phyloP scores from a whole-genome alignment of 2,888 invertebrate species.

The Melanchra persicariae region DNA sequence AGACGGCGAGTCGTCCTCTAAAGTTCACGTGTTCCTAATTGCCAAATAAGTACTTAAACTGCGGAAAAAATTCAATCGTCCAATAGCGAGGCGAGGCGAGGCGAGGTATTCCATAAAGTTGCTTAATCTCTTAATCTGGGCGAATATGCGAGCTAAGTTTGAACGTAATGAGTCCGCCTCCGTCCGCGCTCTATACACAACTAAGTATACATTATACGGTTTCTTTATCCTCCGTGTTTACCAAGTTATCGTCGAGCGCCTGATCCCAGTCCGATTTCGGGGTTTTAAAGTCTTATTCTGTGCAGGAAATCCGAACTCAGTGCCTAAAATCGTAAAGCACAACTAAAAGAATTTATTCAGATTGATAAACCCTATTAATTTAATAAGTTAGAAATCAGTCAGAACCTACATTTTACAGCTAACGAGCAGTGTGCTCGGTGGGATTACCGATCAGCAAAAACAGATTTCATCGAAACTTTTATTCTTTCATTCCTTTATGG shows the following conservation, averaged over 20 bases:
- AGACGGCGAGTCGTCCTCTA: constrained; percentile 24
- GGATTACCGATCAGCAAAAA: not conserved
- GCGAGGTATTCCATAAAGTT: constrained; percentile 65
- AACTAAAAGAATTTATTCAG: not conserved
- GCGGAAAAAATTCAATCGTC: constrained; percentile 58
- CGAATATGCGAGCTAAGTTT: constrained; percentile 70
- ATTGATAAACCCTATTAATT: not conserved
- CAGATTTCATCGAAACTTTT: not conserved
- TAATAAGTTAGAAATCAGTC: not conserved
- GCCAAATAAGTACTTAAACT: constrained; percentile 58
- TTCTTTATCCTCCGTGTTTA: constrained; percentile 28
- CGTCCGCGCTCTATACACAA: not conserved
- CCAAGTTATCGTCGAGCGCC: constrained; percentile 18
- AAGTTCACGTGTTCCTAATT: constrained; percentile 59
- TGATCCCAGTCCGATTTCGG: not conserved
- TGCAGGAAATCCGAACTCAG: not conserved
- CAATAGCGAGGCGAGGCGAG: constrained; percentile 37
- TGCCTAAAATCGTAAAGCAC: not conserved
- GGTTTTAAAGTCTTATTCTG: constrained; percentile 11
- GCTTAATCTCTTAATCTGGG: constrained; percentile 72
- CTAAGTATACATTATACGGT: constrained; percentile 23
- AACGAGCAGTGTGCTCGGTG: not conserved
- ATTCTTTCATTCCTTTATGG: not conserved
- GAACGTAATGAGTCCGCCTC: constrained; percentile 45
- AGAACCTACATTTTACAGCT: not conserved